These are phyloP conservation scores for Lophius americanus DNA, from an alignment of 2,797 vertebrate species.

Conservation along the genomic window DNA sequence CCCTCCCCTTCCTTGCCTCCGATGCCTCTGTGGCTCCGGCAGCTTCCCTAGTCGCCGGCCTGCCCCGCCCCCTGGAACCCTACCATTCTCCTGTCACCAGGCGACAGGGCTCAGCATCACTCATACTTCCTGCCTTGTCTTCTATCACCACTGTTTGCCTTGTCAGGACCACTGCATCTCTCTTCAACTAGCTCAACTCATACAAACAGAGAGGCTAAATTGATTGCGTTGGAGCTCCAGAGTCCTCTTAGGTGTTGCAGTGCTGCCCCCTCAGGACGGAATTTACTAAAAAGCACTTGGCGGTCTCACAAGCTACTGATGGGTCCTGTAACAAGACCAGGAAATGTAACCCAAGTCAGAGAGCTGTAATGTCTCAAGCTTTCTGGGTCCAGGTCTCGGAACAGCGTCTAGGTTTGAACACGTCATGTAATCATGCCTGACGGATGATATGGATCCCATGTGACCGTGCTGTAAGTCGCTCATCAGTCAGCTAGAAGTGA, in stretches of 20 bases:
- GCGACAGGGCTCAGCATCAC: conserved; percentile 52
- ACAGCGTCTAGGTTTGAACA: conserved; percentile 35
- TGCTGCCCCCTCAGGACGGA: conserved; percentile 33
- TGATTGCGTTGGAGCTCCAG: conserved; percentile 45
- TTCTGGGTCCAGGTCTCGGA: conserved; percentile 44
- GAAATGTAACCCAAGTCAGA: conserved; percentile 44
- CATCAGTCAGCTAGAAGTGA: conserved; percentile 54
- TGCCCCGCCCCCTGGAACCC: conserved; percentile 46
- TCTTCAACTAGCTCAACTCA: conserved; percentile 57
- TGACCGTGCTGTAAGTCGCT: conserved; percentile 69
- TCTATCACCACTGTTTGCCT: conserved; percentile 77
- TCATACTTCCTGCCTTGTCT: conserved; percentile 58
- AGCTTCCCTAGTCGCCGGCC: conserved; percentile 58
- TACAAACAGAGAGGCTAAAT: conserved; percentile 39
- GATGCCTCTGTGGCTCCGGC: conserved; percentile 26
- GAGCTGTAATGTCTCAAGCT: conserved; percentile 32
- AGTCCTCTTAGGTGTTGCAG: conserved; percentile 40
- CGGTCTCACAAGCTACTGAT: conserved; percentile 44
- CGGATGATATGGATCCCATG: conserved; percentile 38
- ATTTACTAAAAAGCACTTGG: conserved; percentile 29
- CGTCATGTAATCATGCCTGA: conserved; percentile 21
- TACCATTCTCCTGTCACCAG: conserved; percentile 19
- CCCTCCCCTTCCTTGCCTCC: conserved; percentile 37
- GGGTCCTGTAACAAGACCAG: conserved; percentile 45
- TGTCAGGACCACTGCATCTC: conserved; percentile 60